Conservation (phyloP, 2,888 invertebrate species). For the Chalcis sispes region DNA sequence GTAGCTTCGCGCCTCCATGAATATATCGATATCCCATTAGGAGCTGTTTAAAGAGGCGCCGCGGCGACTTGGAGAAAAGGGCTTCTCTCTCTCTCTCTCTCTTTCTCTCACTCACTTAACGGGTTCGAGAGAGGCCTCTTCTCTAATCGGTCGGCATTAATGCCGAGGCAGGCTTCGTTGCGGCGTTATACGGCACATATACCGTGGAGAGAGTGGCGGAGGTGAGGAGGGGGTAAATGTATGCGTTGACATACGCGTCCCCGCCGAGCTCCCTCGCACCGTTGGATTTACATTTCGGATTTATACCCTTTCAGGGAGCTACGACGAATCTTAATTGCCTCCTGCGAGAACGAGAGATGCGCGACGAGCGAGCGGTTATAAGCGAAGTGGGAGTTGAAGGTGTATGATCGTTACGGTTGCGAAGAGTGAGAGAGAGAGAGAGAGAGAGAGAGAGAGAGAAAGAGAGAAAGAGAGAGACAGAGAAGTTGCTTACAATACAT, state of each 20-base stretch:
- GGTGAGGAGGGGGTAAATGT: slow-evolving; percentile 30
- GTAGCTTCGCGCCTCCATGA: slow-evolving; percentile 66
- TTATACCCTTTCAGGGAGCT: slow-evolving; percentile 37
- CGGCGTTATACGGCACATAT: too few species aligned
- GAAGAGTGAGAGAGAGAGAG: too few species aligned
- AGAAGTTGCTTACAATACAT: too few species aligned
- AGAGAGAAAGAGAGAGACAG: too few species aligned
- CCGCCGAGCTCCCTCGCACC: neutral
- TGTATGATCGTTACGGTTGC: too few species aligned
- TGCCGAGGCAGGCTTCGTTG: slow-evolving; percentile 65
- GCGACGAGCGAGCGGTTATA: neutral
- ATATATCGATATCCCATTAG: slow-evolving; percentile 74
- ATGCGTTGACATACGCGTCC: slow-evolving; percentile 53
- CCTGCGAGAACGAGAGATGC: too few species aligned
- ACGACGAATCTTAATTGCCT: too few species aligned
- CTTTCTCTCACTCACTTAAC: neutral
- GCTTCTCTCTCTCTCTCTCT: slow-evolving; percentile 19
- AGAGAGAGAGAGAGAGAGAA: too few species aligned
- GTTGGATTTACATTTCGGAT: slow-evolving; percentile 46
- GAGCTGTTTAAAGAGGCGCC: slow-evolving; percentile 68
- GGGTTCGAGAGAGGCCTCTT: neutral
- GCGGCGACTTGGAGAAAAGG: slow-evolving; percentile 32
- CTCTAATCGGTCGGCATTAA: slow-evolving; percentile 68
- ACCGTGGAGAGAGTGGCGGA: neutral
- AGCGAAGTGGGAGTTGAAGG: neutral